Conservation (phyloP, 1,140 invertebrate genomes). For the Atta colombica region DNA sequence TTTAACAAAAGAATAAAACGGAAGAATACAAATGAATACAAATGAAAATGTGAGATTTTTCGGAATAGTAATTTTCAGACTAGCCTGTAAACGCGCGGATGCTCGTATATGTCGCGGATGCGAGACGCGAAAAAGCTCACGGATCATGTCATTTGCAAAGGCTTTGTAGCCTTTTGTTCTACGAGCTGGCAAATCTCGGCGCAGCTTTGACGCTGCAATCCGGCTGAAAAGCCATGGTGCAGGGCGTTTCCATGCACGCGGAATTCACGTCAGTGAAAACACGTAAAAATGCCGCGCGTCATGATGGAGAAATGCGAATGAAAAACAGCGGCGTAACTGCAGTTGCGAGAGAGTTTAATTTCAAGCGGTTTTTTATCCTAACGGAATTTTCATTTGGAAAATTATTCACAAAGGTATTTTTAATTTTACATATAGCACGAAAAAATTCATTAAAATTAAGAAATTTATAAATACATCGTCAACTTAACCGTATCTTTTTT, state of each 20-base stretch:
- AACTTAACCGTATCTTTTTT: background rate
- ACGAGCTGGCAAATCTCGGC: constrained; percentile 26
- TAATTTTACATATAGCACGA: background rate
- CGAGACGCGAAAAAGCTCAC: constrained; percentile 46
- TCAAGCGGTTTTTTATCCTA: constrained; percentile 35
- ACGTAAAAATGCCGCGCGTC: constrained; percentile 32
- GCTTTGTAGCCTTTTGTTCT: constrained; percentile 64
- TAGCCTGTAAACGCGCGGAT: background rate
- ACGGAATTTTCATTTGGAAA: constrained; percentile 31
- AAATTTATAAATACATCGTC: background rate
- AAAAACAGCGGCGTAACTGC: constrained; percentile 27
- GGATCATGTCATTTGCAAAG: constrained; percentile 60
- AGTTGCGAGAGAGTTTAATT: constrained; percentile 38
- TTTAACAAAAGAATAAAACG: background rate
- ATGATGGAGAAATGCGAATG: constrained; percentile 34
- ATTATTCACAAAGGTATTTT: constrained; percentile 22
- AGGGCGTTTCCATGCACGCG: constrained; percentile 28
- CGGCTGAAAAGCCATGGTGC: constrained; percentile 36
- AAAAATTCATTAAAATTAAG: constrained; percentile 26
- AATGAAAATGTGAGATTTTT: background rate
- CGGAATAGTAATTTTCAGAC: background rate
- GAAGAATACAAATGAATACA: background rate
- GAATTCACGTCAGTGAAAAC: constrained; percentile 48
- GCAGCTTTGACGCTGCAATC: constrained; percentile 56
- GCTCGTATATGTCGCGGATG: constrained; percentile 4